phyloP scores from a whole-genome alignment of 2,797 vertebrate genomes.

The Galagoides demidoff region DNA sequence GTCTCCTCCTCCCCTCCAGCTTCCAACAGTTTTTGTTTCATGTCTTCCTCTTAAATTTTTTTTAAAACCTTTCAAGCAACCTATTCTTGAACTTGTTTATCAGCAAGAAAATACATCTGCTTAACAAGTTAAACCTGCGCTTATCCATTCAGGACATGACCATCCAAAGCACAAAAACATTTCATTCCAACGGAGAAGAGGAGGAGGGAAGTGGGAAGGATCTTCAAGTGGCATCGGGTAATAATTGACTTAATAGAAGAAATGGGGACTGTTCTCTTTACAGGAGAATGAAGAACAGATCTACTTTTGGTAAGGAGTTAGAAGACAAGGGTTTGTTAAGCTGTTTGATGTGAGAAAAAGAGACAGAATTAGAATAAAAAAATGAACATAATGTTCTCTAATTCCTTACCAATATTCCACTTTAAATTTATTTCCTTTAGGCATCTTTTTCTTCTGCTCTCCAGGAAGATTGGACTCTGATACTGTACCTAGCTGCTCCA shows the following conservation, averaged over 20 bases:
- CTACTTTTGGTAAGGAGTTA: neutral
- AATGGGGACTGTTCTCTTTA: neutral
- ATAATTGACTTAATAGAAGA: neutral
- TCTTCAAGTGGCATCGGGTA: neutral
- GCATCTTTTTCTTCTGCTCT: neutral
- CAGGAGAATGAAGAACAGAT: neutral
- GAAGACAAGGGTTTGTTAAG: neutral
- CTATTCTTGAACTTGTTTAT: neutral
- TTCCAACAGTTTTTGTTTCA: neutral
- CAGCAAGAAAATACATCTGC: neutral
- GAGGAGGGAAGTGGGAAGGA: neutral
- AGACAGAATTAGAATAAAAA: neutral
- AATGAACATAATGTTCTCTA: neutral
- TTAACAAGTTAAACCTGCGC: slow-evolving; percentile 12
- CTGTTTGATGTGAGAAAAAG: neutral
- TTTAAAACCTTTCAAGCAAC: neutral
- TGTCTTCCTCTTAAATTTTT: neutral
- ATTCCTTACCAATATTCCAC: neutral
- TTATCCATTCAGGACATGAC: neutral
- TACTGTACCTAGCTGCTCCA: neutral
- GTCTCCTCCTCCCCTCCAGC: neutral
- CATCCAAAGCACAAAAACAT: slow-evolving; percentile 41
- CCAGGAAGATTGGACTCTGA: neutral
- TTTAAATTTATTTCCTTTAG: neutral
- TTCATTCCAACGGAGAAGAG: slow-evolving; percentile 32